Percentiles rank a stretch among this genome's conserved stretches.
phyloP scores from a whole-genome alignment of 2,113 vertebrate genomes.

The Callithrix jacchus region DNA sequence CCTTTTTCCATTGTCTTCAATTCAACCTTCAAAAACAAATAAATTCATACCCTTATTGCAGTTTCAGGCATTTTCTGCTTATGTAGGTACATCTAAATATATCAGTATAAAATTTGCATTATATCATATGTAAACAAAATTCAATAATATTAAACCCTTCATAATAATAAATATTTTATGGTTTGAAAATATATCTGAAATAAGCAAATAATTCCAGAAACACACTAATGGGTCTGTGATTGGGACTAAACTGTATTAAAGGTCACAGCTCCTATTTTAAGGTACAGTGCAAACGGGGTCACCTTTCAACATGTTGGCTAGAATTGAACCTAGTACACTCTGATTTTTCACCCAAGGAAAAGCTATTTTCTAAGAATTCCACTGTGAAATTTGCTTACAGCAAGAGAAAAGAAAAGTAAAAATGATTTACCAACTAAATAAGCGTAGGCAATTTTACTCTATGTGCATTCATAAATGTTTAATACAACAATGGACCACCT shows the following conservation, averaged over 20 bases:
- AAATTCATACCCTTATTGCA: neutral
- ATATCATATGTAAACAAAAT: neutral
- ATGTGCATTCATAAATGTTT: neutral
- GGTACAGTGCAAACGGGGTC: neutral
- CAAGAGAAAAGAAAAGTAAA: slow-evolving; percentile 53
- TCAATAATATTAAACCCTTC: neutral
- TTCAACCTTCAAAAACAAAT: neutral
- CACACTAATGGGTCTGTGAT: neutral
- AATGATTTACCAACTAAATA: slow-evolving; percentile 65
- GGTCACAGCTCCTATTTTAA: neutral
- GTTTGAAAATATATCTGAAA: slow-evolving; percentile 25
- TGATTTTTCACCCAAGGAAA: slow-evolving; percentile 53
- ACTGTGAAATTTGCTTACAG: slow-evolving; percentile 70
- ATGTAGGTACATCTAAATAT: neutral
- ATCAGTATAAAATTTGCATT: neutral
- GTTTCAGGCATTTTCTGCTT: neutral
- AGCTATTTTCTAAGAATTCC: slow-evolving; percentile 63
- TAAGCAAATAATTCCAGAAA: neutral
- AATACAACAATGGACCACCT: neutral
- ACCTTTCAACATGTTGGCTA: slow-evolving; percentile 34
- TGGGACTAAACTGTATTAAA: neutral
- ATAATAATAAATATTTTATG: neutral
- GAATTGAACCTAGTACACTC: slow-evolving; percentile 32
- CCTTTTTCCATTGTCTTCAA: neutral
- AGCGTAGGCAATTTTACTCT: slow-evolving; percentile 30